These are phyloP conservation scores for Galeopsomyia nigrocyanea DNA, from an alignment of 2,888 invertebrate species.

Conservation along the genomic window DNA sequence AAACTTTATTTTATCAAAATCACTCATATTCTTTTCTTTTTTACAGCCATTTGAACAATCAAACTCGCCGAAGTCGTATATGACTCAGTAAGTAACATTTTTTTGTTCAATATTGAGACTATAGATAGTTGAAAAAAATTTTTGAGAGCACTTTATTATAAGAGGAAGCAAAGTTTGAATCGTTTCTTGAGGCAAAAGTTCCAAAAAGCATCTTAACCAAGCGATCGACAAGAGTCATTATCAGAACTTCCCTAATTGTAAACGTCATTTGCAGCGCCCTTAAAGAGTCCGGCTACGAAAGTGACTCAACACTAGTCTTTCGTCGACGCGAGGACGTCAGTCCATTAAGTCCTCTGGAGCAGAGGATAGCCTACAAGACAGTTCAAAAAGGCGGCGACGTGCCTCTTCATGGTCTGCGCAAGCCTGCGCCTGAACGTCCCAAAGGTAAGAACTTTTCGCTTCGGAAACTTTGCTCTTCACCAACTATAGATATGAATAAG, in stretches of 20 bases:
- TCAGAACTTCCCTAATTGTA: slow-evolving; percentile 26
- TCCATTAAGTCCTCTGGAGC: slow-evolving; percentile 84
- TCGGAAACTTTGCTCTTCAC: background rate
- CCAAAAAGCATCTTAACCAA: background rate
- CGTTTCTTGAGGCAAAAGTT: slow-evolving; percentile 3
- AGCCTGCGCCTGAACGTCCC: slow-evolving; percentile 87
- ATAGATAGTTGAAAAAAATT: no score
- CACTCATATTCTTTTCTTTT: slow-evolving; percentile 30
- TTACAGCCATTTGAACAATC: slow-evolving; percentile 78
- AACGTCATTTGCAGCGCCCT: slow-evolving; percentile 73
- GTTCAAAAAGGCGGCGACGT: slow-evolving; percentile 96
- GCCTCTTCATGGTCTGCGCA: slow-evolving; percentile 91
- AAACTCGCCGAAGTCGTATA: slow-evolving; percentile 81
- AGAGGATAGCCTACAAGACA: slow-evolving; percentile 86
- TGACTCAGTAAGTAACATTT: slow-evolving; percentile 80
- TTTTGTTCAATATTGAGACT: background rate
- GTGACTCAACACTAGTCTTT: slow-evolving; percentile 90
- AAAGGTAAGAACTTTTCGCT: slow-evolving; percentile 73
- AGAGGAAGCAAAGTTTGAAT: background rate
- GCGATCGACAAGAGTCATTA: slow-evolving; percentile 21
- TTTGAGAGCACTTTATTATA: background rate
- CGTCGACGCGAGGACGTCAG: slow-evolving; percentile 80
- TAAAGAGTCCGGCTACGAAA: slow-evolving; percentile 92
- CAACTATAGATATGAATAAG: background rate
- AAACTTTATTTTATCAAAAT: background rate